phyloP scores from a whole-genome alignment of 2,113 vertebrate genomes.

The Guaruba guarouba region DNA sequence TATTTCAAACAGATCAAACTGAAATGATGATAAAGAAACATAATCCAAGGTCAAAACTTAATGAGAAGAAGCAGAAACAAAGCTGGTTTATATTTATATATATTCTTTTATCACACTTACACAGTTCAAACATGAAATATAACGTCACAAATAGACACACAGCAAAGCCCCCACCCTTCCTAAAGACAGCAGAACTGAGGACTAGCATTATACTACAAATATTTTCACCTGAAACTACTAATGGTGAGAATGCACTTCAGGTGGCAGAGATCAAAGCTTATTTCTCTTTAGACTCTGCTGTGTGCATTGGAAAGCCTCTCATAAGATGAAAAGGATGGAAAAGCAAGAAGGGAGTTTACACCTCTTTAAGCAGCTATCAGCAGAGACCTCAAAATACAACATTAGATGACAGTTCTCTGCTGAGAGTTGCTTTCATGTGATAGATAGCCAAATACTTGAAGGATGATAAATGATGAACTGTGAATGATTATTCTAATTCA shows the following conservation, averaged over 20 bases:
- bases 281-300: not conserved
- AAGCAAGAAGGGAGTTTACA: not conserved
- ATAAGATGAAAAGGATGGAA: slow-evolving; percentile 5
- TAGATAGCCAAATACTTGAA: not conserved
- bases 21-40: not conserved
- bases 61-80: not conserved
- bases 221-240: not conserved
- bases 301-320: not conserved
- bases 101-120: not conserved
- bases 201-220: not conserved
- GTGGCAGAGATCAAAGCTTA: slow-evolving; percentile 22
- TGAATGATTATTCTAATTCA: slow-evolving; percentile 13
- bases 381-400: not conserved
- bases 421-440: not conserved
- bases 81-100: not conserved
- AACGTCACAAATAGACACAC: not conserved
- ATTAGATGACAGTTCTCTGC: not conserved
- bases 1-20: not conserved
- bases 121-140: not conserved
- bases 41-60: not conserved
- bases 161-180: not conserved
- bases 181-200: not conserved
- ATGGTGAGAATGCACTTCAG: not conserved
- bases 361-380: not conserved
- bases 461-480: slow-evolving; percentile 5